Conservation (phyloP, 2,888 invertebrate species). For the Acanthosepion pharaonis region DNA sequence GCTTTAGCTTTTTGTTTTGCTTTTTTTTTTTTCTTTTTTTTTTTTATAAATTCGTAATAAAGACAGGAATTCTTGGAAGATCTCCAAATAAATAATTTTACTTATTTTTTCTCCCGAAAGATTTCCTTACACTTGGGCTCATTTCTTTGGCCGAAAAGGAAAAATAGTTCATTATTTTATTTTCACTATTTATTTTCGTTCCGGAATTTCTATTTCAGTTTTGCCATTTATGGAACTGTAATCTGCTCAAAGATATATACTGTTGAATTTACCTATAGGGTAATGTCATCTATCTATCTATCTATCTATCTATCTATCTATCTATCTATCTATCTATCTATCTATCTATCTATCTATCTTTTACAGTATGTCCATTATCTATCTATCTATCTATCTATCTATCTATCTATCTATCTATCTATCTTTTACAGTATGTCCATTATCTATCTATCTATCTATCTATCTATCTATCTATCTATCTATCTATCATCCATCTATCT, state of each 20-base stretch:
- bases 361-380: too few species aligned
- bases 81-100: constrained; percentile 34
- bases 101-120: background rate
- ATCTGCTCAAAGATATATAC: background rate
- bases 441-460: too few species aligned
- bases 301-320: background rate
- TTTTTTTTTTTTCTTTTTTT: background rate
- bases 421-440: too few species aligned
- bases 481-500: too few species aligned
- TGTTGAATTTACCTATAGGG: background rate
- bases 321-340: too few species aligned
- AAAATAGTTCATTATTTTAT: background rate
- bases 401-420: too few species aligned
- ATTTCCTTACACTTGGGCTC: background rate
- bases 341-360: too few species aligned
- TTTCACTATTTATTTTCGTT: background rate
- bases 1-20: background rate
- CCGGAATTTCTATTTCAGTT: background rate
- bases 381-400: too few species aligned
- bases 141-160: constrained; percentile 14
- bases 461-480: too few species aligned
- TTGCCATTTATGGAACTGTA: background rate
- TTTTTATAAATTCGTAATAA: background rate
- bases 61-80: background rate
- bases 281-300: background rate